phyloP scores from a whole-genome alignment of 1,140 invertebrate species.

The Octopus bimaculoides region DNA sequence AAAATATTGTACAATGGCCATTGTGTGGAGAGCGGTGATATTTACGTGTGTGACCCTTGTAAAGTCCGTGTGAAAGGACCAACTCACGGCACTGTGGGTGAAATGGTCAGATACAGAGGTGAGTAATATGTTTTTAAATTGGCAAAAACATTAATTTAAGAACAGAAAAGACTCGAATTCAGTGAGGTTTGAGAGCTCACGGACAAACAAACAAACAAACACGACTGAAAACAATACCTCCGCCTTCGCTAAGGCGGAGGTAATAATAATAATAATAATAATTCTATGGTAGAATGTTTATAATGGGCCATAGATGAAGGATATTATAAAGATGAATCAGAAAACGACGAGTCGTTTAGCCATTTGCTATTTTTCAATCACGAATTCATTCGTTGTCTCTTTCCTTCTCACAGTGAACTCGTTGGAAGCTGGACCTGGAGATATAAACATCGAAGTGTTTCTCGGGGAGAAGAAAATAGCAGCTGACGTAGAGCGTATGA shows the following conservation, averaged over 20 bases:
- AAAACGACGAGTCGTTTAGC: background rate
- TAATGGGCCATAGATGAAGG: too few relatives aligned
- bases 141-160: too few relatives aligned
- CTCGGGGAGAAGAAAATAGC: background rate
- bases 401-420: background rate
- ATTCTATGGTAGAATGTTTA: too few relatives aligned
- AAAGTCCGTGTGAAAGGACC: slow-evolving; percentile 41
- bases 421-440: background rate
- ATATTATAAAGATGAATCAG: too few relatives aligned
- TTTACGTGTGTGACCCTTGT: slow-evolving; percentile 46
- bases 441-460: background rate
- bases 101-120: slow-evolving; percentile 40
- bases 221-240: too few relatives aligned
- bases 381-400: background rate
- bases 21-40: slow-evolving; percentile 36
- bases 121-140: background rate
- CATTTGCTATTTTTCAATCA: background rate
- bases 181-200: too few relatives aligned
- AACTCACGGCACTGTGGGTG: slow-evolving; percentile 33
- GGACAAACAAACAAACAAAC: too few relatives aligned
- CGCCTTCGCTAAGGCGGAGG: too few relatives aligned
- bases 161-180: too few relatives aligned
- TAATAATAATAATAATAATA: too few relatives aligned
- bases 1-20: slow-evolving; percentile 33
- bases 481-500: background rate